Base-by-base conservation (phyloP, 2,797 vertebrate genomes). In the Enteromius viviparus region DNA sequence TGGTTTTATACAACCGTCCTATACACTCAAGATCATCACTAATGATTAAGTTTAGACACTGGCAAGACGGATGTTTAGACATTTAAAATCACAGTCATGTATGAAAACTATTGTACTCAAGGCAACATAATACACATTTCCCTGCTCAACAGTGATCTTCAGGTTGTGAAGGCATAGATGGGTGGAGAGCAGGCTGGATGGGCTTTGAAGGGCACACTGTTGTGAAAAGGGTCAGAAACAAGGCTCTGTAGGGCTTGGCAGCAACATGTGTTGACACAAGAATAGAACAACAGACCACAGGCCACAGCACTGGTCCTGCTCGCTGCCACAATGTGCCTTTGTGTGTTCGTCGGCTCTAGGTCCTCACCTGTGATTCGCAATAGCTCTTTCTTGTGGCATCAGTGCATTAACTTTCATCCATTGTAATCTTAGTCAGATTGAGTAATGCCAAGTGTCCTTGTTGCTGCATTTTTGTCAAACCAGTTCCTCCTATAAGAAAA, bases 261-360 rank as follows among this genome's bases (percentile, higher is more conserved):
- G 21, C 21, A n/a, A 65, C 26, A 68, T 40, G 72, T 77, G 64
- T 83, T 83, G 29, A 69, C 55, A 55, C 45, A 40, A 45, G 81
- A 69, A 42, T 45, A 17, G 37, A 83, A 47, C 62, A 77, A 58
- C 72, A 75, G 80, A 29, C 62, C 34, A 42, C 26, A 68, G 72
- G 75, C 34, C 37, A 23, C 19, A 78, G 37, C 58, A 64, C 40
- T 8, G 26, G 58, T 4, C 76, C 15, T 62, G 55, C 34, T 45
- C 0, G 11, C 42, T 79, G 66, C 17, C n/a, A 60, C 53, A 58
- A 42, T 11, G 37, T 42, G 34, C 3, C 47, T 68, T 78, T 66
- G 26, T 68, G 19, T 37, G 32, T 49, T 62, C 7, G 2, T 37
- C 32, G 66, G 11, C 47, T 66, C 34, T 42, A 47, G 29, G 42